A percentile compares a stretch with the other conserved stretches of the same genome.
Evolutionary conservation across 1,140 invertebrate genomes (phyloP).

Genomic region (Macrotrachela quadricornifera): DNA sequence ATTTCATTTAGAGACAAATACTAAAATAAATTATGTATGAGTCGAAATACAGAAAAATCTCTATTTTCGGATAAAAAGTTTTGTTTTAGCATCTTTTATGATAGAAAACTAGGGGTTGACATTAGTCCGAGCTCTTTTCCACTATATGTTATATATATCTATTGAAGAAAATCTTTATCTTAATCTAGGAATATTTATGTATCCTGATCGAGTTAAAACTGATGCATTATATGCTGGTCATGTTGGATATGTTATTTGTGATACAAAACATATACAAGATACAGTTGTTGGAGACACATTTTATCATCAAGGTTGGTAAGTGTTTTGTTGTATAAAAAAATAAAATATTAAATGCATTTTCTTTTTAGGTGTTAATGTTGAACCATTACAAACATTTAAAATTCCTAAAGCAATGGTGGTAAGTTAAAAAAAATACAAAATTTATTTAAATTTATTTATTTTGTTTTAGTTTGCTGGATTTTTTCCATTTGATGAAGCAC

Average conservation of each 20-base stretch:
- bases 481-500: constrained; percentile 69
- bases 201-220: constrained; percentile 49
- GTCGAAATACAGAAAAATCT: constrained; percentile 47
- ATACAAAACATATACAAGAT: constrained; percentile 54
- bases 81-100: too few species aligned
- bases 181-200: constrained; percentile 34
- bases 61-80: too few species aligned
- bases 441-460: neutral
- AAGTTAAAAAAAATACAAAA: neutral
- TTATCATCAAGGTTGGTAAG: constrained; percentile 18
- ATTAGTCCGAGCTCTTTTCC: too few species aligned
- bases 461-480: constrained; percentile 52
- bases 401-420: constrained; percentile 6
- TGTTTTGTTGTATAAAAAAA: too few species aligned
- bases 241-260: constrained; percentile 57
- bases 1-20: too few species aligned
- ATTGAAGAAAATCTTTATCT: too few species aligned
- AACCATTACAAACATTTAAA: neutral
- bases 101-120: too few species aligned
- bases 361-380: too few species aligned
- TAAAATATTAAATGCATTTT: neutral
- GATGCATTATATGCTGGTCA: constrained; percentile 45
- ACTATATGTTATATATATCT: too few species aligned
- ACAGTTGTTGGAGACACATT: constrained; percentile 64
- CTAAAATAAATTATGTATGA: too few species aligned